Conservation (phyloP, 2,888 invertebrate species). For the Nezara viridula region DNA sequence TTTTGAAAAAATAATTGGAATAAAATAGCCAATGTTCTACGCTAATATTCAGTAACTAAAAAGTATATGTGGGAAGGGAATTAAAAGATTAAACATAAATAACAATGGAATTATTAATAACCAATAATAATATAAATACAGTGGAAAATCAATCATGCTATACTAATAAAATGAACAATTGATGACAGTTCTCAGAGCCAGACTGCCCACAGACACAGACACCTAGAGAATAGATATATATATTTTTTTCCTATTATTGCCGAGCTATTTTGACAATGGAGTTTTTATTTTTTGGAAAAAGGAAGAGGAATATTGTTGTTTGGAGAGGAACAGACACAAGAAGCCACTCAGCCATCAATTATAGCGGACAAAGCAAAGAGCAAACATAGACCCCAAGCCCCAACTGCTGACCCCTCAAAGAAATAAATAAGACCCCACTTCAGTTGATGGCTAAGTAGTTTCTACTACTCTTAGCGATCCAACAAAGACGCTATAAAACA, state of each 20-base stretch:
- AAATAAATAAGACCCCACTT: background rate
- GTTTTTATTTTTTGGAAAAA: background rate
- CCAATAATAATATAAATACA: too few species aligned
- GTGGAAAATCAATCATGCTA: too few species aligned
- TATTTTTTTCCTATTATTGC: background rate
- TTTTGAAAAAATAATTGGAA: too few species aligned
- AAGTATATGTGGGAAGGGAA: too few species aligned
- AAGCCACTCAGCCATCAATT: constrained; percentile 35
- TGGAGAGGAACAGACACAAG: background rate
- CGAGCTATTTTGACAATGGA: background rate
- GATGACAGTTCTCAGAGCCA: too few species aligned
- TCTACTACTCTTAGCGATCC: background rate
- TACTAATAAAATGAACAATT: too few species aligned
- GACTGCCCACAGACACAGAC: too few species aligned
- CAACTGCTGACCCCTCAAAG: background rate
- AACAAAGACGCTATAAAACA: background rate
- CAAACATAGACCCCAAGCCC: background rate
- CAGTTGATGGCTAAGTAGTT: background rate
- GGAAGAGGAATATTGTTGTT: constrained; percentile 28
- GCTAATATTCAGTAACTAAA: too few species aligned
- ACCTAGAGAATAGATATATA: too few species aligned
- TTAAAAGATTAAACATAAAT: too few species aligned
- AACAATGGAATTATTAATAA: too few species aligned
- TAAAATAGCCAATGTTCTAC: too few species aligned
- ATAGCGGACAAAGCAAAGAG: background rate